A percentile compares a stretch with the other conserved stretches of the same genome.
phyloP scores from a whole-genome alignment of 2,888 invertebrate species.

The Thelaira solivaga region DNA sequence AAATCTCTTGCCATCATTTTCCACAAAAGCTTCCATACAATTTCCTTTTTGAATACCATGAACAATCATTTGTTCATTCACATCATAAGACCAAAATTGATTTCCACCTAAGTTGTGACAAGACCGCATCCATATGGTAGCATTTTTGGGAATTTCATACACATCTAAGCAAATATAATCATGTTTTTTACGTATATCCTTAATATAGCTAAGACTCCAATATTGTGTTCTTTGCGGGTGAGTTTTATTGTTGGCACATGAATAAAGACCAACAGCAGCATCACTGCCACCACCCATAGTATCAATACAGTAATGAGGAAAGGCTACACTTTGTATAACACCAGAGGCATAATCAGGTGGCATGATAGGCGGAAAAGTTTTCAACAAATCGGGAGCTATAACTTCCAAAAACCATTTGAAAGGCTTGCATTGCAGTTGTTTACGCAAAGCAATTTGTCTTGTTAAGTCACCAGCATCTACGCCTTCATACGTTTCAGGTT shows the following conservation, averaged over 20 bases:
- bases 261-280: constrained; percentile 66
- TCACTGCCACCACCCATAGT: constrained; percentile 78
- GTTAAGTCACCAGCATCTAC: constrained; percentile 89
- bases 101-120: constrained; percentile 95
- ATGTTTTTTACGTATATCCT: constrained; percentile 76
- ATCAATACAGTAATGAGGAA: constrained; percentile 84
- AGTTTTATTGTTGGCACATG: constrained; percentile 65
- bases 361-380: constrained; percentile 91
- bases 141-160: constrained; percentile 82
- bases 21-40: constrained; percentile 83
- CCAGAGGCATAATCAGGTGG: constrained; percentile 89
- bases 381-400: constrained; percentile 91
- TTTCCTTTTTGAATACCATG: constrained; percentile 59
- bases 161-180: constrained; percentile 89
- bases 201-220: constrained; percentile 69
- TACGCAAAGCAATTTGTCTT: constrained; percentile 85
- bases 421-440: constrained; percentile 87
- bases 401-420: constrained; percentile 97
- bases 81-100: constrained; percentile 90
- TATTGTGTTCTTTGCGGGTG: constrained; percentile 68
- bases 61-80: constrained; percentile 76
- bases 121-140: constrained; percentile 86
- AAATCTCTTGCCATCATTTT: constrained; percentile 79
- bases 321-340: constrained; percentile 82
- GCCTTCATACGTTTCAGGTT: constrained; percentile 83